Percentiles rank a stretch among this genome's conserved stretches.
These are phyloP conservation scores for Ormyrus rosae DNA, from an alignment of 2,888 invertebrate genomes.

Conservation along the genomic window DNA sequence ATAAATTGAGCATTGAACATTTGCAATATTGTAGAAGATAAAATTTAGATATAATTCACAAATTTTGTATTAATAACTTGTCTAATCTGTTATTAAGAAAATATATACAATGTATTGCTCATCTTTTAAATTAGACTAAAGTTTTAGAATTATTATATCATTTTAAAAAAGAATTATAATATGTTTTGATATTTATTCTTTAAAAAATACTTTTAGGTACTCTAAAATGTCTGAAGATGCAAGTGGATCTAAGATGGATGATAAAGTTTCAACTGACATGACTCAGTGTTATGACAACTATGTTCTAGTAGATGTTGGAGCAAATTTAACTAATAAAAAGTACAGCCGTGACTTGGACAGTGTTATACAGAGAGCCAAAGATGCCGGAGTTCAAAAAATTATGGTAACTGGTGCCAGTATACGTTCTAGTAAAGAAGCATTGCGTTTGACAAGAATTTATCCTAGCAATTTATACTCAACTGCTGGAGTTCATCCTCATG, in stretches of 20 bases:
- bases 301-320: constrained; percentile 93
- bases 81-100: no score
- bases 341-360: constrained; percentile 94
- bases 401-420: constrained; percentile 95
- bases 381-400: constrained; percentile 95
- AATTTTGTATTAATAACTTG: background rate
- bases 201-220: constrained; percentile 27
- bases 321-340: constrained; percentile 95
- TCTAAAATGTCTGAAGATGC: constrained; percentile 69
- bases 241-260: constrained; percentile 65
- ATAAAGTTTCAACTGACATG: constrained; percentile 75
- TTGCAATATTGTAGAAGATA: background rate
- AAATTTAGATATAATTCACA: background rate
- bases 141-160: background rate
- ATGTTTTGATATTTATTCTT: no score
- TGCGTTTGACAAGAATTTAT: constrained; percentile 91
- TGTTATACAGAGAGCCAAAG: constrained; percentile 93
- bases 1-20: background rate
- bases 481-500: constrained; percentile 95
- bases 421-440: constrained; percentile 92
- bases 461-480: constrained; percentile 94
- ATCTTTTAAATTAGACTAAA: background rate
- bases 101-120: no score
- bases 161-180: background rate
- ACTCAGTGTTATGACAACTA: constrained; percentile 93